These are phyloP conservation scores for Hippasteria phrygiana DNA, from an alignment of 53 echinoderm and acorn worm species.

Conservation along the genomic window DNA sequence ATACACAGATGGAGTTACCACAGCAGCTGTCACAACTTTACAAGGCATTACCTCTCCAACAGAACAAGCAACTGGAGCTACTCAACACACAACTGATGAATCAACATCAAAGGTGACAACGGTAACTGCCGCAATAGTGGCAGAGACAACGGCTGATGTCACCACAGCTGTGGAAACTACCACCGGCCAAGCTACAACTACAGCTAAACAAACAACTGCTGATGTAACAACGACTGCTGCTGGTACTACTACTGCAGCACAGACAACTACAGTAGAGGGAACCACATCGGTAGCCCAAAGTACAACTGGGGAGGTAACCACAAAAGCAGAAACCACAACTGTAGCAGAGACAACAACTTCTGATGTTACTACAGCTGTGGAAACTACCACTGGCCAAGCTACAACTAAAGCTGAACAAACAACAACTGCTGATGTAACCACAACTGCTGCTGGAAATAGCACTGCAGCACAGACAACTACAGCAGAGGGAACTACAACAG, in stretches of 20 bases:
- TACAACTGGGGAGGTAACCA: no score
- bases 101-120: constrained; percentile 20
- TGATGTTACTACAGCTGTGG: no score
- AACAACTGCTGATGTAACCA: no score
- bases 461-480: not conserved
- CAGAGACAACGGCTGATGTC: not conserved
- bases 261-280: not conserved
- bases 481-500: not conserved
- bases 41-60: not conserved
- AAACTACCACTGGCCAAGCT: no score
- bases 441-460: no score
- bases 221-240: not conserved
- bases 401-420: no score
- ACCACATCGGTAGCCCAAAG: no score
- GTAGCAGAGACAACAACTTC: no score
- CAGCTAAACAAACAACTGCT: not conserved
- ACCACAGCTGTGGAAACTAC: no score
- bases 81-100: not conserved
- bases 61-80: not conserved
- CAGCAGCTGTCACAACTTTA: not conserved
- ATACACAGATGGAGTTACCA: constrained; percentile 2
- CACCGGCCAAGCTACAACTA: no score
- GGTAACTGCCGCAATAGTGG: constrained; percentile 16
- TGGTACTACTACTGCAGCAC: not conserved
- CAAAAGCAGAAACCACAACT: no score